Evolutionary conservation across 2,888 invertebrate species (phyloP), one percentile per base, ranked within the genome.

Genomic region (Cecidostiba fungosa): DNA sequence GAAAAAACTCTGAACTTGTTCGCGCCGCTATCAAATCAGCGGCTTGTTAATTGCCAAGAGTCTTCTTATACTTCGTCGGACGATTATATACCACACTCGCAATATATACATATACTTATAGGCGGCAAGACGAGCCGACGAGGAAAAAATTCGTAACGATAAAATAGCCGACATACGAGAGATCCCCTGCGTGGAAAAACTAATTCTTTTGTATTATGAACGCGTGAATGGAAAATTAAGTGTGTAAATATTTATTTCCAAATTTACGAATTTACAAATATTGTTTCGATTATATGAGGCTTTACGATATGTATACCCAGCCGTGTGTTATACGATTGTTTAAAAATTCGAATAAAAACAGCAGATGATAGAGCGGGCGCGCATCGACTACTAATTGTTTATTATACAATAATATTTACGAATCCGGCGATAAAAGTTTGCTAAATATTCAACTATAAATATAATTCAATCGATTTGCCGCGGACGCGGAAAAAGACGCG

Each of bases 351-450:
- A 77, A 39, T 72, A 39, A 77, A 73, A 82, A 69, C 77, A 77
- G 26, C n/a, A 5, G 54, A n/a, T n/a, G 77, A 83, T 77, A 83
- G 54, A 77, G 14, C 19, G 39, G 2, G 66, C 47, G n/a, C 39
- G 50, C 54, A 79, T 78, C 84, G 66, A 50, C 79, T 39, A 79
- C 66, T 84, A 84, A 84, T 84, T 79, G 73, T 79, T 84, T 79
- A 74, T 74, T 84, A 29, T 19, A 43, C 84, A 74, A n/a, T 62
- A 79, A 84, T 84, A 84, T 84, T 84, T 79, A 79, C 79, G 12
- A 47, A 39, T 23, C 32, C 6, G 26, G 26, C n/a, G 50, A 74
- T 70, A 79, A 66, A 84, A 54, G 62, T 72, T 39, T 43, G 36
- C n/a, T 26, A 66, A 66, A 66, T 66, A 29, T 14, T 12, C 23